These are phyloP conservation scores for Mustela lutreola DNA, from an alignment of 2,113 vertebrate species.

Conservation along the genomic window DNA sequence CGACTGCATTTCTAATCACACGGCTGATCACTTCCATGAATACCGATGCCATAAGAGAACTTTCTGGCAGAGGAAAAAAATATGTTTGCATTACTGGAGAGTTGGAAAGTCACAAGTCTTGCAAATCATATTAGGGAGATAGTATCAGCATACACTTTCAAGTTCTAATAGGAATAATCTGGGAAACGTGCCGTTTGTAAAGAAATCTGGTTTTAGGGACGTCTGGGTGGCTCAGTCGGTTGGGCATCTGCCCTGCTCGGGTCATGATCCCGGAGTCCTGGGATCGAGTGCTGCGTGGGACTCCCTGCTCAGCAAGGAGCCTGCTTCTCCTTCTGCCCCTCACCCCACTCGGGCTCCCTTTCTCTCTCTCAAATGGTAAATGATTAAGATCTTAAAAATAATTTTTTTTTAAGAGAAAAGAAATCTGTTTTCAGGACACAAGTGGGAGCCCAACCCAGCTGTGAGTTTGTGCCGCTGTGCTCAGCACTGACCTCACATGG, in stretches of 20 bases:
- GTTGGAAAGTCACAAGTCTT: not conserved
- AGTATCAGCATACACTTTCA: not conserved
- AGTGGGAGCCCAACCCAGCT: no score
- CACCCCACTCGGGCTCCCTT: no score
- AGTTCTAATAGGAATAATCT: not conserved
- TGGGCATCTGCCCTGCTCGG: no score
- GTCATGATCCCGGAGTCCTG: no score
- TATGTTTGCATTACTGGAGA: not conserved
- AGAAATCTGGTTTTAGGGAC: not conserved
- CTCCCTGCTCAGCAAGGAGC: no score
- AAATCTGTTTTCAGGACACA: not conserved
- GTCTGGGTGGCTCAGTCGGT: no score
- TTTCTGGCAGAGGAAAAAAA: not conserved
- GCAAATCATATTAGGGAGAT: not conserved
- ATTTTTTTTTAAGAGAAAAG: no score
- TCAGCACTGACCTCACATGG: not conserved
- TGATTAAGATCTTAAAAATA: no score
- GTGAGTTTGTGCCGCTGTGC: fast-evolving
- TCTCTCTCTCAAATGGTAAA: no score
- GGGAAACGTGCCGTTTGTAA: not conserved
- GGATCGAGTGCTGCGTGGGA: no score
- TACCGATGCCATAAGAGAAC: not conserved
- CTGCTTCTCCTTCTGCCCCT: no score
- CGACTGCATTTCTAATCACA: not conserved
- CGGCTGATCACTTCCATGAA: not conserved